Conservation (phyloP, 2,113 vertebrate genomes). For the Cyprinodon tularosa region DNA sequence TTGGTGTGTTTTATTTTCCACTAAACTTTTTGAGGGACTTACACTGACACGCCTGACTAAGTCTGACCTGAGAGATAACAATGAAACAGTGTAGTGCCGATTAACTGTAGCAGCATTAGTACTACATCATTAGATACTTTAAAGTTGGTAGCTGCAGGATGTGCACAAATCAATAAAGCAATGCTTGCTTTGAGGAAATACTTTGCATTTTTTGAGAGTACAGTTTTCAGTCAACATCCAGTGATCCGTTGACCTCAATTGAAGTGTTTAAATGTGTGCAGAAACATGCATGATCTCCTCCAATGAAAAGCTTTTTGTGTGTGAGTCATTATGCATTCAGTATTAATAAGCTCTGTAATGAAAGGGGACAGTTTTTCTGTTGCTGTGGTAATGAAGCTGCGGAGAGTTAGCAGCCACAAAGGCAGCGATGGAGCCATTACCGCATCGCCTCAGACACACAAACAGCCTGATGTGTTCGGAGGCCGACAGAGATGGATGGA, state of each 20-base stretch:
- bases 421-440: conserved; percentile 23
- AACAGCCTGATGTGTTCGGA: conserved; percentile 24
- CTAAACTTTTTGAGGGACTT: no score
- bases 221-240: neutral
- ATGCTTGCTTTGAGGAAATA: neutral
- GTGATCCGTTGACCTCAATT: neutral
- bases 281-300: conserved; percentile 10
- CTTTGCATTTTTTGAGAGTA: neutral
- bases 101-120: no score
- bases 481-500: conserved; percentile 22
- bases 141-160: neutral
- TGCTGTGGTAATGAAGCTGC: conserved; percentile 62
- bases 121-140: no score
- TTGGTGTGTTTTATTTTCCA: no score
- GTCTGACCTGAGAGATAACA: no score
- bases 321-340: conserved; percentile 1
- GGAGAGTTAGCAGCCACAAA: conserved; percentile 34
- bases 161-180: conserved; percentile 31
- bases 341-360: conserved; percentile 57
- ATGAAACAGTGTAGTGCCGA: no score
- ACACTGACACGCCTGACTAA: no score
- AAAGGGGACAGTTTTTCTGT: conserved; percentile 57
- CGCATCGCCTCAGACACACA: conserved; percentile 32
- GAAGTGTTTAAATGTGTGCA: conserved; percentile 6
- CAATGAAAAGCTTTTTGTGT: neutral